Evolutionary conservation across 2,113 vertebrate genomes (phyloP).

Genomic region (Hystrix cristata): DNA sequence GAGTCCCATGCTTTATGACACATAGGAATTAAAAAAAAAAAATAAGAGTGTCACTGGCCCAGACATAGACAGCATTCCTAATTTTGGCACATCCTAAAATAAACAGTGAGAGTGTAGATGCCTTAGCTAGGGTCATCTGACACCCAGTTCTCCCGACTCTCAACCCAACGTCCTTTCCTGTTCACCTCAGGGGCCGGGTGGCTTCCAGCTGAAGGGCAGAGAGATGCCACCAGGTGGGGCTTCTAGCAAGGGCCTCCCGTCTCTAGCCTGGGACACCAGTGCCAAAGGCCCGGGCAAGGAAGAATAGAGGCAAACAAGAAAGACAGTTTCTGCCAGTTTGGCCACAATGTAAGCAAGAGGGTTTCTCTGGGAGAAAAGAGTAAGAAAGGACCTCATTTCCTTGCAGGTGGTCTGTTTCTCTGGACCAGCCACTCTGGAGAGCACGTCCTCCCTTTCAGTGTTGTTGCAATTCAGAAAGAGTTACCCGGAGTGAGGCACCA

Average conservation of each 20-base stretch:
- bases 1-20: not conserved
- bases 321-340: not conserved
- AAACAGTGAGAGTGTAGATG: not conserved
- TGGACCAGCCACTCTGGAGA: not conserved
- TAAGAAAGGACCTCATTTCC: not conserved
- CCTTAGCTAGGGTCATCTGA: not conserved
- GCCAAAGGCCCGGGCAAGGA: not conserved
- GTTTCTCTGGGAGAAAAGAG: not conserved
- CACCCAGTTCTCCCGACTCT: not conserved
- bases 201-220: not conserved
- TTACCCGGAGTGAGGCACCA: not conserved
- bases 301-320: not conserved
- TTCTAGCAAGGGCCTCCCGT: not conserved
- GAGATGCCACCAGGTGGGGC: not conserved
- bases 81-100: constrained; percentile 49
- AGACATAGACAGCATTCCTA: not conserved
- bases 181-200: not conserved
- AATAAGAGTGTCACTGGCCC: not conserved
- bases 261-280: not conserved
- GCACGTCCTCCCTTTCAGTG: not conserved
- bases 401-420: not conserved
- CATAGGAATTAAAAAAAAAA: not conserved
- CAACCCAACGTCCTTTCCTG: not conserved
- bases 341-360: not conserved
- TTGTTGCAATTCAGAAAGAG: not conserved